Conservation (phyloP, 2,888 invertebrate species). For the Ernsta delagoae region DNA sequence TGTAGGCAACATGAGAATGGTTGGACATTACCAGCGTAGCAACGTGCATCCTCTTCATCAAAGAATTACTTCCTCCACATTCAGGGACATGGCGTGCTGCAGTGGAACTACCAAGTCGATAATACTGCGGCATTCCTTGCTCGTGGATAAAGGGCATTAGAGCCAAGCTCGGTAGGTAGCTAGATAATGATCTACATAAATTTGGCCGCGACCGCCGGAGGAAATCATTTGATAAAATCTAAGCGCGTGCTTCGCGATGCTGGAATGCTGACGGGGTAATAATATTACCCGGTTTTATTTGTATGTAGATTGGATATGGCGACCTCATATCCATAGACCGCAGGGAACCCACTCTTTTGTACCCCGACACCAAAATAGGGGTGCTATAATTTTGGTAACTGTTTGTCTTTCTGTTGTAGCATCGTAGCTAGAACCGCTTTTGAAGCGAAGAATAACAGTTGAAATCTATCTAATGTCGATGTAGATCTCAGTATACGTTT, state of each 20-base stretch:
- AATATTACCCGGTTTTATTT: constrained; percentile 1
- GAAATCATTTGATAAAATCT: constrained; percentile 9
- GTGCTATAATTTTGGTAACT: neutral
- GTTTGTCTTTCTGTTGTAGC: too few species aligned
- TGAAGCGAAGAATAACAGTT: too few species aligned
- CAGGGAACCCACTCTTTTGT: neutral
- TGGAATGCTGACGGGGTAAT: constrained; percentile 2
- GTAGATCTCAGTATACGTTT: too few species aligned
- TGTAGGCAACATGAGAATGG: too few species aligned
- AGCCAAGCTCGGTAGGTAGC: neutral
- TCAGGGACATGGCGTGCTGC: neutral
- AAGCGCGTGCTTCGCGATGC: neutral
- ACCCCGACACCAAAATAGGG: too few species aligned
- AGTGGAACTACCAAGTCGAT: neutral
- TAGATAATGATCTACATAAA: constrained; percentile 3
- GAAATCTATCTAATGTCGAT: too few species aligned
- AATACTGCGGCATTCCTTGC: neutral
- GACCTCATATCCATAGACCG: neutral
- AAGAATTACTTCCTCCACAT: too few species aligned
- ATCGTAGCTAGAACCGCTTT: too few species aligned
- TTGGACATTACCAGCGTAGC: too few species aligned
- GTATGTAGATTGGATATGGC: constrained; percentile 3
- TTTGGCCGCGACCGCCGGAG: constrained; percentile 3
- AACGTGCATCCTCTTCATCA: too few species aligned
- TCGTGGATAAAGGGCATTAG: neutral